Evolutionary conservation across 2,797 vertebrate species (phyloP).

Genomic region (Leptodactylus fallax): DNA sequence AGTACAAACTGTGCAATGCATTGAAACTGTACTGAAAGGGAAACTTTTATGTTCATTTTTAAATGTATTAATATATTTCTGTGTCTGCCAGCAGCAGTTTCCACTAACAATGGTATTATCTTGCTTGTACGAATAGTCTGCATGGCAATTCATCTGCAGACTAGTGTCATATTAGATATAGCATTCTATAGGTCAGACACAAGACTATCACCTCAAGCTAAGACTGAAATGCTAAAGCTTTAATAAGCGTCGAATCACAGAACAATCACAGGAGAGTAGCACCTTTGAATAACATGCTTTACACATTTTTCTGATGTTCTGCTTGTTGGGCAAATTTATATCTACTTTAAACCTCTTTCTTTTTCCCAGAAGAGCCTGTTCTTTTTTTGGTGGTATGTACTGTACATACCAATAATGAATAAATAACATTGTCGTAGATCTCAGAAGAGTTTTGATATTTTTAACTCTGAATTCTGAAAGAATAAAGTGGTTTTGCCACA

Average conservation of each 20-base stretch:
- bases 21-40: not conserved
- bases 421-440: not conserved
- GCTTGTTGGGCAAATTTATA: conserved; percentile 16
- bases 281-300: conserved; percentile 28
- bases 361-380: conserved; percentile 2
- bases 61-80: not conserved
- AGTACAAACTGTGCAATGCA: not conserved
- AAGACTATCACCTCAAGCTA: conserved; percentile 7
- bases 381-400: not conserved
- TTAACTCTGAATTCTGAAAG: not conserved
- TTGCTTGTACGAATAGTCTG: not conserved
- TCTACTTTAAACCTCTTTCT: not conserved
- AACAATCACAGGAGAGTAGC: conserved; percentile 18
- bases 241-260: conserved; percentile 18
- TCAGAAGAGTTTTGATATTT: not conserved
- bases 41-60: not conserved
- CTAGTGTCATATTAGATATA: not conserved
- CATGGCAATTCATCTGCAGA: not conserved
- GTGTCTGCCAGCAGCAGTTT: not conserved
- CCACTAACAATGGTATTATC: not conserved
- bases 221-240: conserved; percentile 5
- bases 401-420: not conserved
- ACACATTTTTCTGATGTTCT: conserved; percentile 5
- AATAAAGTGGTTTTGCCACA: not conserved
- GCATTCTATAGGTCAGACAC: not conserved